phyloP scores from a whole-genome alignment of 2,888 invertebrate genomes.

The Malthinus seriepunctatus region DNA sequence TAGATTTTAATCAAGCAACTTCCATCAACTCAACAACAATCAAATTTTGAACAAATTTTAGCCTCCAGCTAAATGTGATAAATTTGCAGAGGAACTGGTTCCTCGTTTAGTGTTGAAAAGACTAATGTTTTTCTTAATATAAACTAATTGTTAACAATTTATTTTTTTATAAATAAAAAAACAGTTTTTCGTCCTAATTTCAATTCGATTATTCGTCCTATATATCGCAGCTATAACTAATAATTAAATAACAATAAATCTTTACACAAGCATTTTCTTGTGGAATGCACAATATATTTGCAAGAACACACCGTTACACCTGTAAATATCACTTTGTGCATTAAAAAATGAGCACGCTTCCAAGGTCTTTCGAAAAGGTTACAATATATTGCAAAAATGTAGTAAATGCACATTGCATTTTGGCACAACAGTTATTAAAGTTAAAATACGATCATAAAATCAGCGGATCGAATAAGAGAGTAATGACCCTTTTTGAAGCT shows the following conservation, averaged over 20 bases:
- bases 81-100: too few species aligned
- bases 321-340: slow-evolving; percentile 20
- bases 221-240: slow-evolving; percentile 32
- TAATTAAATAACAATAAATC: slow-evolving; percentile 34
- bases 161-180: not conserved
- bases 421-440: slow-evolving; percentile 27
- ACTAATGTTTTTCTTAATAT: too few species aligned
- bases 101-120: too few species aligned
- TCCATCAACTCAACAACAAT: too few species aligned
- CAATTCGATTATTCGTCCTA: slow-evolving; percentile 4
- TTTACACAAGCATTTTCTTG: slow-evolving; percentile 30
- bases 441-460: slow-evolving; percentile 28
- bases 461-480: slow-evolving; percentile 17
- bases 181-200: slow-evolving; percentile 9
- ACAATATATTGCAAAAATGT: slow-evolving; percentile 18
- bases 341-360: slow-evolving; percentile 17
- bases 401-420: slow-evolving; percentile 25
- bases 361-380: slow-evolving; percentile 24
- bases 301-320: slow-evolving; percentile 32
- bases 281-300: slow-evolving; percentile 32
- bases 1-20: too few species aligned
- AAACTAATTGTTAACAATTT: too few species aligned
- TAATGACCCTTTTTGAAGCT: slow-evolving; percentile 28
- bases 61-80: too few species aligned
- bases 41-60: too few species aligned